Conservation (phyloP, 1,140 invertebrate genomes). For the Heliconius himera region DNA sequence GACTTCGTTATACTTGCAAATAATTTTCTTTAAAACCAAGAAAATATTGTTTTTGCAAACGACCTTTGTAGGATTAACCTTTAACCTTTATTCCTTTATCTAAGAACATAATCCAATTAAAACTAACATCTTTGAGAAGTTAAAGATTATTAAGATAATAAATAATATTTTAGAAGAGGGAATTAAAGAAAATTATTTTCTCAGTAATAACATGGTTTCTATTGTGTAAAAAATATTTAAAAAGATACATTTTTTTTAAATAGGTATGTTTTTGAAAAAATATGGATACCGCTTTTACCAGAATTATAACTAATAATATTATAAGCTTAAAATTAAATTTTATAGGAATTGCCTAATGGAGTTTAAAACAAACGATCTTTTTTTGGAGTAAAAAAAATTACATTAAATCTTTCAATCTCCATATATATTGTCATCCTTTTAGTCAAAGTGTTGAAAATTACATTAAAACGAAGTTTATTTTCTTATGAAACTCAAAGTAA, state of each 20-base stretch:
- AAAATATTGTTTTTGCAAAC: conserved; percentile 24
- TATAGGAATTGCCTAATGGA: not conserved
- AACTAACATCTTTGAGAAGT: conserved; percentile 18
- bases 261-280: too few relatives aligned
- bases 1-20: not conserved
- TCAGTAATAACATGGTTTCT: too few relatives aligned
- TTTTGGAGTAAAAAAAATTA: too few relatives aligned
- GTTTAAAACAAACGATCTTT: not conserved
- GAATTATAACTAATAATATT: too few relatives aligned
- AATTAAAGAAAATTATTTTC: not conserved
- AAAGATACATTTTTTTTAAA: too few relatives aligned
- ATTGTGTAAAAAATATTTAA: too few relatives aligned
- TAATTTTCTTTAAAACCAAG: not conserved
- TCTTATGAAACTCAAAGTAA: conserved; percentile 20
- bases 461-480: conserved; percentile 10
- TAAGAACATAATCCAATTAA: conserved; percentile 23
- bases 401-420: too few relatives aligned
- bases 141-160: not conserved
- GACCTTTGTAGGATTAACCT: conserved; percentile 13
- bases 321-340: too few relatives aligned
- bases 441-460: not conserved
- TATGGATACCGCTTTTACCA: too few relatives aligned
- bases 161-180: not conserved
- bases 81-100: conserved; percentile 22
- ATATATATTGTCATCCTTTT: not conserved